Conservation (phyloP, 2,113 vertebrate species). For the Hippocampus guttulatus region DNA sequence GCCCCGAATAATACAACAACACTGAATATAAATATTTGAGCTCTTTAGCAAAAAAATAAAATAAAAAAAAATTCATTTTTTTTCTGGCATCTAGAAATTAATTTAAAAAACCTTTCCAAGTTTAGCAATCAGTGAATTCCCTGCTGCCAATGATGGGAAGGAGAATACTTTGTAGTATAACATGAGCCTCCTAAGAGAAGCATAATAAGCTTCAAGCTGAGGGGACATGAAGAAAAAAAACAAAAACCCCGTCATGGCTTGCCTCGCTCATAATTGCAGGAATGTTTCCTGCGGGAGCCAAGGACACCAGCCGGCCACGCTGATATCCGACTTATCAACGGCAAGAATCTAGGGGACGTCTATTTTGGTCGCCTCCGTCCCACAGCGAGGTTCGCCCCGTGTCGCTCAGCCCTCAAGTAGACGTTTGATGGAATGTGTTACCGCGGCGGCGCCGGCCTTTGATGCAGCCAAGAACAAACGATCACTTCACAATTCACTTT, state of each 20-base stretch:
- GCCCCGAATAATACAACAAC: background rate
- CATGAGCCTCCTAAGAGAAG: conserved; percentile 61
- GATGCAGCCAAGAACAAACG: no score
- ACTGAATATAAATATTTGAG: background rate
- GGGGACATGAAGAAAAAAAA: conserved; percentile 46
- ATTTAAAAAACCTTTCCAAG: background rate
- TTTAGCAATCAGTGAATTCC: background rate
- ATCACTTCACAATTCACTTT: no score
- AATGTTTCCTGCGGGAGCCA: conserved; percentile 57
- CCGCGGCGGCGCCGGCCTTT: conserved; percentile 8
- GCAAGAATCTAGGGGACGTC: conserved; percentile 57
- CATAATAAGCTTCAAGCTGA: conserved; percentile 63
- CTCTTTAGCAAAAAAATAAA: background rate
- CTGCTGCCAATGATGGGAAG: conserved; percentile 32
- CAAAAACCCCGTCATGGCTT: conserved; percentile 66
- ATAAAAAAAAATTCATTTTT: background rate
- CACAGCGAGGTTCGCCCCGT: conserved; percentile 30
- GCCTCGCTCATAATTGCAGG: conserved; percentile 65
- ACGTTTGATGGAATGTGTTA: conserved; percentile 14
- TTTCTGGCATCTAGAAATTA: background rate
- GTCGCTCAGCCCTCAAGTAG: conserved; percentile 11
- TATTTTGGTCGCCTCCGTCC: conserved; percentile 53
- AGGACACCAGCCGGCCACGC: conserved; percentile 51
- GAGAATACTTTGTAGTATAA: conserved; percentile 52
- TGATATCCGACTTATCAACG: conserved; percentile 49